phyloP scores from a whole-genome alignment of 2,888 invertebrate species.

The Julus scandinavius region DNA sequence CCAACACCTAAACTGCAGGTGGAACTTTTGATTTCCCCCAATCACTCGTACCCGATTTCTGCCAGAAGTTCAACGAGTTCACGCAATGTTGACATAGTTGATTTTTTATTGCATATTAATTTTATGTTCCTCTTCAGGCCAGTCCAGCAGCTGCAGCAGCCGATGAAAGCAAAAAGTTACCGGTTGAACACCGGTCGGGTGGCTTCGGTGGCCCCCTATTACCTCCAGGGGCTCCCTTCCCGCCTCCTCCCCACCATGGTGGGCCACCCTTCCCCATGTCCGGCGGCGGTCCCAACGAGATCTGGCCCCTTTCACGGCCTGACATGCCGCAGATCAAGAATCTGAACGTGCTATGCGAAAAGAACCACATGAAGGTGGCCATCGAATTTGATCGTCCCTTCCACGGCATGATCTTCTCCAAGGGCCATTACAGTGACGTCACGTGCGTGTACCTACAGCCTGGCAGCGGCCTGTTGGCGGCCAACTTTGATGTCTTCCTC shows the following conservation, averaged over 20 bases:
- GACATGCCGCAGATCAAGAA: slow-evolving; percentile 95
- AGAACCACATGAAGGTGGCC: slow-evolving; percentile 94
- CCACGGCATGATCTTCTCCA: slow-evolving; percentile 96
- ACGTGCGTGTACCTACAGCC: slow-evolving; percentile 93
- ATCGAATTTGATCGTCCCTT: slow-evolving; percentile 95
- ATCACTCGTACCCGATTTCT: neutral
- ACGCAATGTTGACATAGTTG: neutral
- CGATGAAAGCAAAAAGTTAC: slow-evolving; percentile 50
- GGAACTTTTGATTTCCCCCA: neutral
- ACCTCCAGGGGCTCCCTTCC: neutral
- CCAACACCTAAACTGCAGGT: neutral
- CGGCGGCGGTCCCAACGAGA: slow-evolving; percentile 57
- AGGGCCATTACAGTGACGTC: slow-evolving; percentile 88
- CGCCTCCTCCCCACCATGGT: neutral
- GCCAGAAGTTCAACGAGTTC: slow-evolving; percentile 16
- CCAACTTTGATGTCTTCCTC: slow-evolving; percentile 92
- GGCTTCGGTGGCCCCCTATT: slow-evolving; percentile 33
- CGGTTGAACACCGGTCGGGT: slow-evolving; percentile 54
- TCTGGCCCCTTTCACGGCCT: slow-evolving; percentile 83
- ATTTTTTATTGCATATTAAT: neutral
- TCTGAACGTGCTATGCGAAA: slow-evolving; percentile 86
- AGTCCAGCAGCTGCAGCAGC: slow-evolving; percentile 1
- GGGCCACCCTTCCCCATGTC: slow-evolving; percentile 56
- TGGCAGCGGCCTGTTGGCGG: slow-evolving; percentile 88
- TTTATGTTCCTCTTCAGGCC: neutral